Percentiles rank a stretch among this genome's conserved stretches.
Conservation (phyloP, 2,888 invertebrate genomes). For the Sturmia bella region DNA sequence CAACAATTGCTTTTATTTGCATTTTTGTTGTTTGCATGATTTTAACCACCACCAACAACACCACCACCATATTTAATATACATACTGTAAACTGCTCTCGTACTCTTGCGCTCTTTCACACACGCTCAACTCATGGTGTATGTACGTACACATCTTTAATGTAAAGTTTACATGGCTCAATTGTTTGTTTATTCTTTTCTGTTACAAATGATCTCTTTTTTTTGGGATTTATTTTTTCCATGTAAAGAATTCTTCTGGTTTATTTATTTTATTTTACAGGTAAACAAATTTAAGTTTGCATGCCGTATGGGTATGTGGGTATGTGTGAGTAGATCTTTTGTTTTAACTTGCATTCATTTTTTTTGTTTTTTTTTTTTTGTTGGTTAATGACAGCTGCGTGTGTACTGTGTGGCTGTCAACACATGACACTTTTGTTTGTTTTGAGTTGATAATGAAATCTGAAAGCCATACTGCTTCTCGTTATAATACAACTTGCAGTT, state of each 20-base stretch:
- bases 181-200: neutral
- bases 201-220: constrained; percentile 27
- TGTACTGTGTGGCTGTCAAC: constrained; percentile 65
- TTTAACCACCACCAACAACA: too few species aligned
- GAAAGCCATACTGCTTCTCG: constrained; percentile 64
- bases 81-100: constrained; percentile 17
- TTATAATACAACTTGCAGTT: constrained; percentile 39
- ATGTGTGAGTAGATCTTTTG: neutral
- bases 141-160: too few species aligned
- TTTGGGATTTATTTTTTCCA: neutral
- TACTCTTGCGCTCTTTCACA: neutral
- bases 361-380: constrained; percentile 38
- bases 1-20: constrained; percentile 33
- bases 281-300: neutral
- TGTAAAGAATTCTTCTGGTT: neutral
- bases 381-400: constrained; percentile 65
- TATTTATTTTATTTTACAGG: constrained; percentile 8
- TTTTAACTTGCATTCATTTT: constrained; percentile 3
- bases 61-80: constrained; percentile 27
- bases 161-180: too few species aligned
- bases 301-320: neutral
- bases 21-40: constrained; percentile 39
- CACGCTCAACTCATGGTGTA: neutral
- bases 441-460: constrained; percentile 69
- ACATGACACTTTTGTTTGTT: constrained; percentile 69